Evolutionary conservation across 1,140 invertebrate species (phyloP).

Genomic region (Euwallacea similis): DNA sequence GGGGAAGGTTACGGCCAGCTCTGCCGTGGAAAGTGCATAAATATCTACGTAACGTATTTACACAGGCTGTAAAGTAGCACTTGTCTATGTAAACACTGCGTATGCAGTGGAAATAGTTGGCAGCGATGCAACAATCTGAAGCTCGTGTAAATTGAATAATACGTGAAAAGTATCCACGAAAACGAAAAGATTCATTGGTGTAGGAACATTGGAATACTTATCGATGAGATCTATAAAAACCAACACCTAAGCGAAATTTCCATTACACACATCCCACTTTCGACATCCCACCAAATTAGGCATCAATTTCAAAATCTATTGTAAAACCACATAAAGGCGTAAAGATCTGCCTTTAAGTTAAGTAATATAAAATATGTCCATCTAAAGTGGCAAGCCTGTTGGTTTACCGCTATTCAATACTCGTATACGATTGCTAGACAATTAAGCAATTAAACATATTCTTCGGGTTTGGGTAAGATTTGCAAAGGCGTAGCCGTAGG

Average conservation of each 20-base stretch:
- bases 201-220: too few relatives aligned
- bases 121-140: not conserved
- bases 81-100: slow-evolving; percentile 6
- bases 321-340: slow-evolving; percentile 1
- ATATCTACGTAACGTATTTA: slow-evolving; percentile 22
- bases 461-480: not conserved
- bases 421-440: slow-evolving; percentile 10
- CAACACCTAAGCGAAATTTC: too few relatives aligned
- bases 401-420: slow-evolving; percentile 13
- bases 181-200: too few relatives aligned
- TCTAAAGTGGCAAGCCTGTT: slow-evolving; percentile 15
- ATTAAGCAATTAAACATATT: slow-evolving; percentile 11
- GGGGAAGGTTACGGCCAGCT: slow-evolving; percentile 33
- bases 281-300: not conserved
- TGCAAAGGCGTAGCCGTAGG: too few relatives aligned
- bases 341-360: slow-evolving; percentile 7
- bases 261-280: not conserved
- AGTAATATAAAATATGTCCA: slow-evolving; percentile 10
- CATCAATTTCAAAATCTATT: slow-evolving; percentile 1
- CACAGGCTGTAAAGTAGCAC: slow-evolving; percentile 19
- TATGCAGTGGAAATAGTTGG: not conserved
- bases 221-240: too few relatives aligned
- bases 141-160: not conserved
- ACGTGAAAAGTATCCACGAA: too few relatives aligned
- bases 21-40: slow-evolving; percentile 22